Evolutionary conservation across 1,140 invertebrate species (phyloP).

Genomic region (Mesaphorura yosii): DNA sequence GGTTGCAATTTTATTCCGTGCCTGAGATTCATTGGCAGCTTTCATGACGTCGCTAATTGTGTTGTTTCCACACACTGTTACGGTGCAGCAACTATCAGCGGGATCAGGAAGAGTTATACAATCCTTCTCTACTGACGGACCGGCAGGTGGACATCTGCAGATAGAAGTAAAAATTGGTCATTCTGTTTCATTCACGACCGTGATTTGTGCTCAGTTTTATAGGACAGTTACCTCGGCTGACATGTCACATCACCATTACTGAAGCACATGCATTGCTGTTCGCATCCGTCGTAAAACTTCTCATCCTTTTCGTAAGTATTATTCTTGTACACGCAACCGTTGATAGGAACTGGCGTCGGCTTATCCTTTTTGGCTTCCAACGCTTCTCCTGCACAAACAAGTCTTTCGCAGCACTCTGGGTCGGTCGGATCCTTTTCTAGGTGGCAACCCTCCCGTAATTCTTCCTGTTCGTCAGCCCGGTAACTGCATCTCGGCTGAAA

Average conservation of each 20-base stretch:
- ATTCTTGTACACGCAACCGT: constrained; percentile 62
- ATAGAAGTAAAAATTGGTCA: constrained; percentile 11
- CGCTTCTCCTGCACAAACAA: constrained; percentile 33
- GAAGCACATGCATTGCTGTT: constrained; percentile 61
- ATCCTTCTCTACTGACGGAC: constrained; percentile 43
- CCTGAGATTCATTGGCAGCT: constrained; percentile 9
- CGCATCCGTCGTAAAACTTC: constrained; percentile 63
- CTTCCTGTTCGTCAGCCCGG: constrained; percentile 25
- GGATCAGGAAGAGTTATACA: constrained; percentile 61
- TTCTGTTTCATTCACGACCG: too few species aligned
- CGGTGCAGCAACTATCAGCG: constrained; percentile 67
- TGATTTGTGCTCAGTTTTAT: background rate
- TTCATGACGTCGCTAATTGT: constrained; percentile 30
- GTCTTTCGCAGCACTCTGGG: constrained; percentile 37
- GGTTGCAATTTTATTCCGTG: background rate
- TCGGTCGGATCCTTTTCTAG: constrained; percentile 32
- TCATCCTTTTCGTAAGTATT: constrained; percentile 57
- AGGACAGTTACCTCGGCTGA: constrained; percentile 50
- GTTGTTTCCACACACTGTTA: constrained; percentile 37
- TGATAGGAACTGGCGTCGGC: constrained; percentile 35
- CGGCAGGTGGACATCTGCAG: constrained; percentile 44
- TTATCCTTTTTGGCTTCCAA: constrained; percentile 23
- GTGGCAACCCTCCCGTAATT: constrained; percentile 30
- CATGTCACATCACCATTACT: constrained; percentile 57
- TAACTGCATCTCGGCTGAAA: constrained; percentile 28